These are phyloP conservation scores for Trissolcus brochymenae DNA, from an alignment of 2,888 invertebrate genomes.

Conservation along the genomic window DNA sequence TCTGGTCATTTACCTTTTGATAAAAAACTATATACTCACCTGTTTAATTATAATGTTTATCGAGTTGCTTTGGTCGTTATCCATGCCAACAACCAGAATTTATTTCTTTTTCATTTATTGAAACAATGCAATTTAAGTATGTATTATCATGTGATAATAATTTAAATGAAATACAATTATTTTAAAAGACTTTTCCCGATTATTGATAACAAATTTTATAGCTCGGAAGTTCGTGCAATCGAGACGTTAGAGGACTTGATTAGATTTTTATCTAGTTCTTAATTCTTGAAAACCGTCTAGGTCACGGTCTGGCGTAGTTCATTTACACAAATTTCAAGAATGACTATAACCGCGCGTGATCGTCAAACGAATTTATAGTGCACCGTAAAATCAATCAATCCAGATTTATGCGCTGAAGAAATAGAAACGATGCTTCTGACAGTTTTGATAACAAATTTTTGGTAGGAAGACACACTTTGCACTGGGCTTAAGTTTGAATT, in stretches of 20 bases:
- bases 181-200: slow-evolving; percentile 33
- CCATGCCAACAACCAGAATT: not conserved
- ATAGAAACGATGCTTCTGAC: not conserved
- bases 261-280: slow-evolving; percentile 17
- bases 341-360: not conserved
- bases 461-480: slow-evolving; percentile 58
- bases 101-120: not conserved
- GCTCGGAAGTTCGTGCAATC: slow-evolving; percentile 32
- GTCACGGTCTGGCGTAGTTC: slow-evolving; percentile 47
- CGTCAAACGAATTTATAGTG: not conserved
- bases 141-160: not conserved
- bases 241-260: slow-evolving; percentile 28
- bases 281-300: slow-evolving; percentile 29
- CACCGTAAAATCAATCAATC: not conserved
- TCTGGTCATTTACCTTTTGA: not conserved
- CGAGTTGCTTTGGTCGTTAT: not conserved
- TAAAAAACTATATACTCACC: slow-evolving; percentile 11
- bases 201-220: slow-evolving; percentile 23
- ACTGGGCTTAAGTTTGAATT: slow-evolving; percentile 71
- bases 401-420: not conserved
- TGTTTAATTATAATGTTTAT: slow-evolving; percentile 25
- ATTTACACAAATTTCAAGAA: slow-evolving; percentile 5
- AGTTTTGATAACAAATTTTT: not conserved
- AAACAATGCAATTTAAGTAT: not conserved
- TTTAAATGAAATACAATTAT: slow-evolving; percentile 3